phyloP scores from a whole-genome alignment of 2,113 vertebrate species.

The Hemiscyllium ocellatum region DNA sequence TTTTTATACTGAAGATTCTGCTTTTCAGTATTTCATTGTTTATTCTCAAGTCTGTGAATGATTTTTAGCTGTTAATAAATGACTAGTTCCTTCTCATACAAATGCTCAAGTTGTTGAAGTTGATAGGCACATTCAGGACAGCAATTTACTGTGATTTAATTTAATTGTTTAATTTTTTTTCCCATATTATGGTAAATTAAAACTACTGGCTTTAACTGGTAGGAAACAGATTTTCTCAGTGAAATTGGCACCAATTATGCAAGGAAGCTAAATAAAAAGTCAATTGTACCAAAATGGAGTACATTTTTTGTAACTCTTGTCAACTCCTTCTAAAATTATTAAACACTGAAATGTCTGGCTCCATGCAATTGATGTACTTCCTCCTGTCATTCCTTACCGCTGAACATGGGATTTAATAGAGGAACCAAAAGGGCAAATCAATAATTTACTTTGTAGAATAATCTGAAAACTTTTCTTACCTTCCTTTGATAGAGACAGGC shows the following conservation, averaged over 20 bases:
- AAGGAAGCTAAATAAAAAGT: background rate
- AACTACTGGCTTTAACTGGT: background rate
- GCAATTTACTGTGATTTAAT: background rate
- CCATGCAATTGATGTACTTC: background rate
- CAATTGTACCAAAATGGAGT: background rate
- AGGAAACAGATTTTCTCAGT: background rate
- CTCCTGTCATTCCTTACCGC: too few relatives aligned
- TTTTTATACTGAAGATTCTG: background rate
- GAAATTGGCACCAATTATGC: background rate
- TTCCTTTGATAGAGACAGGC: constrained; percentile 53
- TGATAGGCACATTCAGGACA: background rate
- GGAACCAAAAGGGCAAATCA: background rate
- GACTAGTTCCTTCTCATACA: background rate
- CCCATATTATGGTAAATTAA: background rate
- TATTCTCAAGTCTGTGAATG: background rate
- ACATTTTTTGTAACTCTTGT: background rate
- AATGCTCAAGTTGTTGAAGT: background rate
- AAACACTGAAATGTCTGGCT: background rate
- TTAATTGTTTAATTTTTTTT: background rate
- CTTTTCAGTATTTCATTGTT: background rate
- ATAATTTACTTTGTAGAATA: background rate
- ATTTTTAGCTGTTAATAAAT: background rate
- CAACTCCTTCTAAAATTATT: background rate
- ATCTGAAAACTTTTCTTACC: constrained; percentile 44
- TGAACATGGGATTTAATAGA: background rate